Percentiles rank a stretch among this genome's conserved stretches.
Conservation (phyloP, 2,797 vertebrate genomes). For the Numenius phaeopus region DNA sequence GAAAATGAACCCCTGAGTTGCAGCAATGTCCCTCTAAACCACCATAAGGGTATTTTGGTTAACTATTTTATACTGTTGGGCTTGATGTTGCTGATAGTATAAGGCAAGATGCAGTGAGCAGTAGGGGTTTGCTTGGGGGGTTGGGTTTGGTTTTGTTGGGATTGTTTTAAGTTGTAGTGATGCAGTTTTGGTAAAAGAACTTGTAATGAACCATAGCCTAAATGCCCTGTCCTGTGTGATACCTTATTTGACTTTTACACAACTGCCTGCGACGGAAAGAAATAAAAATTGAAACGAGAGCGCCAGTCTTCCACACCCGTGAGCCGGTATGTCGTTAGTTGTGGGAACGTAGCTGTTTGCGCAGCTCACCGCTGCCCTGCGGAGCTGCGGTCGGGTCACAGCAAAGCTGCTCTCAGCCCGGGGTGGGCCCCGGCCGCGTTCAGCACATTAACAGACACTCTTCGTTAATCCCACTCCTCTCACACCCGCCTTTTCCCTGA, state of each 20-base stretch:
- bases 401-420: not conserved
- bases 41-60: not conserved
- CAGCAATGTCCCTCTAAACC: slow-evolving; percentile 6
- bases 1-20: not conserved
- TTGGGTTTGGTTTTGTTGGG: not conserved
- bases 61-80: not conserved
- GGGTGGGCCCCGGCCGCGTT: not conserved
- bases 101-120: not conserved
- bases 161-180: not conserved
- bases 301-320: not conserved
- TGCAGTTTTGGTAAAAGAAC: slow-evolving; percentile 2
- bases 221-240: not conserved
- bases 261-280: not conserved
- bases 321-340: not conserved
- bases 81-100: not conserved
- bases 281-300: slow-evolving; percentile 30
- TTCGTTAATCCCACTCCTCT: not conserved
- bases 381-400: not conserved
- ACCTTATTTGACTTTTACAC: slow-evolving; percentile 4
- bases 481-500: not conserved
- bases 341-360: not conserved
- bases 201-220: slow-evolving; percentile 13
- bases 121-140: not conserved
- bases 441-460: fast-evolving
- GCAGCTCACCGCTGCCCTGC: not conserved